A percentile compares a stretch with the other conserved stretches of the same genome.
Conservation (phyloP, 2,113 vertebrate species). For the Lichenostomus cassidix region DNA sequence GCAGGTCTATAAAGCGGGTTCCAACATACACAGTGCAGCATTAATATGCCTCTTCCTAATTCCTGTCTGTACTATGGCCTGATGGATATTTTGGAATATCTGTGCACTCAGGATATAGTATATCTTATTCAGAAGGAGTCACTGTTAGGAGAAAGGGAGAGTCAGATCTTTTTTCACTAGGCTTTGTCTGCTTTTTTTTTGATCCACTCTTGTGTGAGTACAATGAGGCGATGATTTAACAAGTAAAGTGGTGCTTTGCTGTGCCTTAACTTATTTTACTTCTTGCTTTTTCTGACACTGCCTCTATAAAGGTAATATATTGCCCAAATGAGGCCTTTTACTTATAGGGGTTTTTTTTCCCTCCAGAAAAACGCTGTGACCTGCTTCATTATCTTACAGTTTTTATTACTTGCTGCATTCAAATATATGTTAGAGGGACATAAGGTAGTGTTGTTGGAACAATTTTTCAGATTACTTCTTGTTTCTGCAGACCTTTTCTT, state of each 20-base stretch:
- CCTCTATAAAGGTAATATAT: not conserved
- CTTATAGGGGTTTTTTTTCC: not conserved
- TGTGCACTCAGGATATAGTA: not conserved
- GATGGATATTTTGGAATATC: not conserved
- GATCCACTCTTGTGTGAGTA: not conserved
- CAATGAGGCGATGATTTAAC: not conserved
- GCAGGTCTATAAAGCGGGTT: not conserved
- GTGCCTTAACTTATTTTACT: not conserved
- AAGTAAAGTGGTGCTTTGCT: not conserved
- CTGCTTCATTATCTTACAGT: not conserved
- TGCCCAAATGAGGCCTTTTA: not conserved
- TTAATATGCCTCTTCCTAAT: not conserved
- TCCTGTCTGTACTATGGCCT: not conserved
- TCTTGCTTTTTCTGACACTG: not conserved
- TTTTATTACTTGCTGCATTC: not conserved
- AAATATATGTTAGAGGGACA: not conserved
- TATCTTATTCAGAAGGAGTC: not conserved
- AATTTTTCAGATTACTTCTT: not conserved
- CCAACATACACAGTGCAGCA: not conserved
- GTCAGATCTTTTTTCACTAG: not conserved
- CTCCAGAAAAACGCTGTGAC: not conserved
- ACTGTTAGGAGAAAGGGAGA: not conserved
- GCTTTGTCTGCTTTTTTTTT: not conserved
- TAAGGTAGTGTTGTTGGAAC: not conserved
- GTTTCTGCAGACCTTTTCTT: not conserved